Evolutionary conservation across 2,888 invertebrate genomes (phyloP).

Genomic region (Lepeophtheirus nordmannii): DNA sequence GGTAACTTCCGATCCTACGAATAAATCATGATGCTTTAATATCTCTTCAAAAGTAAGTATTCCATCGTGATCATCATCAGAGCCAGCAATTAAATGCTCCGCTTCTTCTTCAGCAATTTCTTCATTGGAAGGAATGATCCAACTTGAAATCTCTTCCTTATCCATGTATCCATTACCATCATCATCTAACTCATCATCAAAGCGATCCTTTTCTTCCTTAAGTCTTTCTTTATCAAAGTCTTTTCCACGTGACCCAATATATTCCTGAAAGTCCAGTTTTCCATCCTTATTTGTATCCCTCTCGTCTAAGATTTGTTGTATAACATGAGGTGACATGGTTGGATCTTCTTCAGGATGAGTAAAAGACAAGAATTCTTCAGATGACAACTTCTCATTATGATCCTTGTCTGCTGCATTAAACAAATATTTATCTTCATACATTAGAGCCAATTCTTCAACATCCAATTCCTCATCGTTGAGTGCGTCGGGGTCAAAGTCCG

Average conservation of each 20-base stretch:
- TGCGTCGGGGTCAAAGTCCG: slow-evolving; percentile 41
- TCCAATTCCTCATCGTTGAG: slow-evolving; percentile 30
- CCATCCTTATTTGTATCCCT: slow-evolving; percentile 75
- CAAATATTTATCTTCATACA: slow-evolving; percentile 62
- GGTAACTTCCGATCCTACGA: slow-evolving; percentile 83
- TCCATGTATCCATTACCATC: slow-evolving; percentile 66
- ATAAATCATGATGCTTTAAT: slow-evolving; percentile 63
- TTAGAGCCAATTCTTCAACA: slow-evolving; percentile 32
- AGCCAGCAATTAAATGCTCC: slow-evolving; percentile 65
- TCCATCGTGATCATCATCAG: slow-evolving; percentile 71
- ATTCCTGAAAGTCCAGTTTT: slow-evolving; percentile 67
- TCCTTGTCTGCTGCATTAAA: slow-evolving; percentile 72
- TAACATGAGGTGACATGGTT: slow-evolving; percentile 61
- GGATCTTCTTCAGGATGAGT: slow-evolving; percentile 84
- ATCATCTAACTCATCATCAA: slow-evolving; percentile 67
- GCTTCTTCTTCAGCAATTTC: slow-evolving; percentile 81
- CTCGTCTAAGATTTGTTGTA: slow-evolving; percentile 65
- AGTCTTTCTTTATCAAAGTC: slow-evolving; percentile 58
- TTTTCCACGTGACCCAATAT: slow-evolving; percentile 50
- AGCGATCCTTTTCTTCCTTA: slow-evolving; percentile 54
- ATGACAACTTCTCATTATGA: slow-evolving; percentile 56
- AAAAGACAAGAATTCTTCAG: slow-evolving; percentile 69
- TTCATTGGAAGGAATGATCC: slow-evolving; percentile 79
- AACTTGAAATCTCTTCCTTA: slow-evolving; percentile 60
- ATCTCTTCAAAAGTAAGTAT: slow-evolving; percentile 63